Percentiles rank a stretch among this genome's conserved stretches.
Conservation (phyloP, 2,888 invertebrate genomes). For the Andrena praecox region DNA sequence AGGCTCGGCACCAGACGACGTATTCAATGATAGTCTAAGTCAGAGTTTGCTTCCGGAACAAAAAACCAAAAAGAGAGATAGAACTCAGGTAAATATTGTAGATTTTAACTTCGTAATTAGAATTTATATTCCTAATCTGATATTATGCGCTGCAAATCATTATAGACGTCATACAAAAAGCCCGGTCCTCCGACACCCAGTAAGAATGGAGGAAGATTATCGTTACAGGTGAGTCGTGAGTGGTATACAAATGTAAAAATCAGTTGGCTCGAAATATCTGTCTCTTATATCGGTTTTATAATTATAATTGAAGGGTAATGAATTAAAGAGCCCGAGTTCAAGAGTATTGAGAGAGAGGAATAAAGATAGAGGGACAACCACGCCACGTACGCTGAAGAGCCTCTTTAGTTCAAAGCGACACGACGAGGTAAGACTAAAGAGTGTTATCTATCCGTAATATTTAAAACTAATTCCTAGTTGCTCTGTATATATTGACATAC, state of each 20-base stretch:
- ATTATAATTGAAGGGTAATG: constrained; percentile 74
- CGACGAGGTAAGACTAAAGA: constrained; percentile 76
- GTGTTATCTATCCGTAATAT: constrained; percentile 4
- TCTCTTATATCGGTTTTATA: constrained; percentile 5
- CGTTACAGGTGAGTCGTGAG: constrained; percentile 87
- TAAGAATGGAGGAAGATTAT: constrained; percentile 91
- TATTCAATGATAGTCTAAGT: constrained; percentile 83
- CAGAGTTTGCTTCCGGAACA: constrained; percentile 83
- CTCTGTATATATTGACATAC: neutral
- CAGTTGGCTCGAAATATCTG: neutral
- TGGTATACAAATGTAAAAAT: neutral
- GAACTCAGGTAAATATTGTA: constrained; percentile 76
- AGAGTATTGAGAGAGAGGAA: constrained; percentile 79
- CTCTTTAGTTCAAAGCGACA: constrained; percentile 76
- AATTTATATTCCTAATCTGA: constrained; percentile 15
- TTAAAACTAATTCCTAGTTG: neutral
- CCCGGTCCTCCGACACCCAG: constrained; percentile 95
- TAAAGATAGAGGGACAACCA: constrained; percentile 76
- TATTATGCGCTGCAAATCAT: constrained; percentile 30
- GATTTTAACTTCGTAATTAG: constrained; percentile 5
- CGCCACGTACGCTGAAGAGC: constrained; percentile 79
- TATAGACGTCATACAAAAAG: constrained; percentile 91
- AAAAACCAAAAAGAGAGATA: constrained; percentile 80
- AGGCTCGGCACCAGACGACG: constrained; percentile 75
- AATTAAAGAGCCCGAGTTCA: constrained; percentile 77